These are phyloP conservation scores for Notiomystis cincta DNA, from an alignment of 2,113 vertebrate species.

Conservation along the genomic window DNA sequence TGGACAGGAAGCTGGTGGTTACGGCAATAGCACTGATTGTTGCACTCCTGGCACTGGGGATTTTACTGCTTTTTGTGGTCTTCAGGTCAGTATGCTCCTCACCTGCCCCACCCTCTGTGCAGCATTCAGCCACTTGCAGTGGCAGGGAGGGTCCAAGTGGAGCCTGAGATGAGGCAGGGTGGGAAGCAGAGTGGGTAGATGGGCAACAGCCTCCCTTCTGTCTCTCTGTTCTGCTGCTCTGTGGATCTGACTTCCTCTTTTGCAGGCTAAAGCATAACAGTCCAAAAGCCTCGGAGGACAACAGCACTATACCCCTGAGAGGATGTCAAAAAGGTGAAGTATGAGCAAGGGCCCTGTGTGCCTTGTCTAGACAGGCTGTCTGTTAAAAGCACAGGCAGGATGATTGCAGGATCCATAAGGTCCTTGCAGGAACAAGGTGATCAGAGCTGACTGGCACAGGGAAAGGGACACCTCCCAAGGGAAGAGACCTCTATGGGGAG, in stretches of 20 bases:
- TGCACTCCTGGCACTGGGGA: background rate
- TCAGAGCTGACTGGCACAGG: background rate
- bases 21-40: background rate
- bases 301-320: background rate
- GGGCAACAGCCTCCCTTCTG: background rate
- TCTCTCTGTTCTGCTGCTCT: background rate
- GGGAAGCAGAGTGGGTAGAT: background rate
- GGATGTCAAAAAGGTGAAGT: background rate
- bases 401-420: background rate
- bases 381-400: background rate
- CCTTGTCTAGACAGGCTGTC: background rate
- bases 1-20: accelerated
- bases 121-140: background rate
- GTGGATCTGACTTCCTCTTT: background rate
- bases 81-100: slow-evolving; percentile 14
- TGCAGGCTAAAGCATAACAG: background rate
- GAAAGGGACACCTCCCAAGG: background rate
- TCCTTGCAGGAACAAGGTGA: background rate
- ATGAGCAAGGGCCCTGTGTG: background rate
- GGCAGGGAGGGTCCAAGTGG: too few relatives aligned
- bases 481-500: background rate
- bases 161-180: background rate
- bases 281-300: background rate
- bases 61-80: background rate
- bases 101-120: background rate